phyloP scores from a whole-genome alignment of 1,140 invertebrate species.

The Helicoverpa armigera region DNA sequence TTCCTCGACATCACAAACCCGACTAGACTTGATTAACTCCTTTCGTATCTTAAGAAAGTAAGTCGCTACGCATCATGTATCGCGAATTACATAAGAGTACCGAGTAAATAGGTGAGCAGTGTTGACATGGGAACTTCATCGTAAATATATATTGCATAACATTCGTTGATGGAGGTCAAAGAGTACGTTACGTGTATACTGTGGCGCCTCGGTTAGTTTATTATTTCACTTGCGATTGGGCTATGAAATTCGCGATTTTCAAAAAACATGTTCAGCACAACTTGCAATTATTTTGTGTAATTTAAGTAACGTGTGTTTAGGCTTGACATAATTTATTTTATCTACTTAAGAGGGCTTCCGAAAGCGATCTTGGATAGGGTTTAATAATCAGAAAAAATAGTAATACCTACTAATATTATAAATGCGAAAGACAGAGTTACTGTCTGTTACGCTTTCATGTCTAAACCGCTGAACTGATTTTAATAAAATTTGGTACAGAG shows the following conservation, averaged over 20 bases:
- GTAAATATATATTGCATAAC: constrained; percentile 60
- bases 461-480: no score
- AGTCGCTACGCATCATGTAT: constrained; percentile 22
- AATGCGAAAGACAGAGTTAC: no score
- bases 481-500: no score
- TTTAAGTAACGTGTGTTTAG: no score
- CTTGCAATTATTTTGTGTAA: no score
- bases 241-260: neutral
- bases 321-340: no score
- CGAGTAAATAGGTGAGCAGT: constrained; percentile 42
- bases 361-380: no score
- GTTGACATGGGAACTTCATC: constrained; percentile 61
- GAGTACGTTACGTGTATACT: constrained; percentile 63
- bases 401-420: no score
- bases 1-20: neutral
- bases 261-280: no score
- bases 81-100: constrained; percentile 32
- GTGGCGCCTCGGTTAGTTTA: constrained; percentile 62
- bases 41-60: constrained; percentile 1
- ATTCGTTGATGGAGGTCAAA: constrained; percentile 65
- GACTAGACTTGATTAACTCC: constrained; percentile 4
- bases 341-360: no score
- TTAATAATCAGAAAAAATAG: no score
- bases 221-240: constrained; percentile 53
- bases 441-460: no score